Evolutionary conservation across 2,888 invertebrate species (phyloP).

Genomic region (Shargacucullia verbasci): DNA sequence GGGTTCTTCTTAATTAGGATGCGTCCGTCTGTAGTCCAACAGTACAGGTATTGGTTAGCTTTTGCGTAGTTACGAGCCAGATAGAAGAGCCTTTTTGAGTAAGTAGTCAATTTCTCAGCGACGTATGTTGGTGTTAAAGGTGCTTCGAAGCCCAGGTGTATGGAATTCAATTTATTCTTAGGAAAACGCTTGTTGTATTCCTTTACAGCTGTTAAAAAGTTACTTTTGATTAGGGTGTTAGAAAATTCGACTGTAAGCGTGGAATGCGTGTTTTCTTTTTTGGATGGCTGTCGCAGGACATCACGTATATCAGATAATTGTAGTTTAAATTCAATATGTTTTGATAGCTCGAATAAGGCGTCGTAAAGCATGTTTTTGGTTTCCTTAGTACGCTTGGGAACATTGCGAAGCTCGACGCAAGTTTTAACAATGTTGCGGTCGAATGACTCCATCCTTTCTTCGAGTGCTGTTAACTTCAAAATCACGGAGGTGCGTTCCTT

Average conservation of each 20-base stretch:
- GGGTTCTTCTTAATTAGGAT: too few relatives aligned
- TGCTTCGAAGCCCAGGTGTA: background rate
- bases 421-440: constrained; percentile 2
- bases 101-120: background rate
- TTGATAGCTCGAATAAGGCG: background rate
- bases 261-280: background rate
- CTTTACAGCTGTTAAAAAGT: background rate
- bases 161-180: background rate
- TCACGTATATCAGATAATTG: constrained; percentile 3
- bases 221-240: constrained; percentile 3
- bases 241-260: background rate
- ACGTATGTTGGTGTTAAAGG: background rate
- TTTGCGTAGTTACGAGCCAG: too few relatives aligned
- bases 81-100: constrained; percentile 2
- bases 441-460: constrained; percentile 1
- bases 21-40: too few relatives aligned
- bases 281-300: background rate
- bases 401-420: constrained; percentile 8
- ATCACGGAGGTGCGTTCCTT: background rate
- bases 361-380: constrained; percentile 2
- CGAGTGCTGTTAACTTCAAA: background rate
- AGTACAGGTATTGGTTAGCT: too few relatives aligned
- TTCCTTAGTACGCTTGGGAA: constrained; percentile 2
- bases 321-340: background rate
- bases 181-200: background rate